Percentiles rank a stretch among this genome's conserved stretches.
Evolutionary conservation across 2,888 invertebrate genomes (phyloP).

Genomic region (Polietes domitor): DNA sequence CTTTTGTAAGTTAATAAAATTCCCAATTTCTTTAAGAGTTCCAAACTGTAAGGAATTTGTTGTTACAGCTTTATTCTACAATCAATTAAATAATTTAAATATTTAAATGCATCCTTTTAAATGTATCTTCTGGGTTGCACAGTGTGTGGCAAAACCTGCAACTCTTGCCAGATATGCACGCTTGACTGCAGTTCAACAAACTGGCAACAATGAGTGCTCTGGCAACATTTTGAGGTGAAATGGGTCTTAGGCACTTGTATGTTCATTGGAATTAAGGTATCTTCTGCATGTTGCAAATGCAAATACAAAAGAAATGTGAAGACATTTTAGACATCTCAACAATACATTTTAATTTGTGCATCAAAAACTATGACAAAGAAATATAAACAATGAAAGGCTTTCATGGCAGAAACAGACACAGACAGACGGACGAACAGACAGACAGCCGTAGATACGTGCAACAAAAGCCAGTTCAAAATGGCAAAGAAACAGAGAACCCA

Average conservation of each 20-base stretch:
- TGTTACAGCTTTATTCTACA: too few species aligned
- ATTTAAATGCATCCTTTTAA: neutral
- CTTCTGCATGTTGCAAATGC: neutral
- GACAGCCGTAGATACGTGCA: neutral
- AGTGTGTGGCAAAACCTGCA: neutral
- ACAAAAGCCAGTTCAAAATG: neutral
- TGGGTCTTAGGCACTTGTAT: neutral
- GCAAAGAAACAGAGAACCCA: neutral
- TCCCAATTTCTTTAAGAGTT: too few species aligned
- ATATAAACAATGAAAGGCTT: constrained; percentile 19
- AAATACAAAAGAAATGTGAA: constrained; percentile 44
- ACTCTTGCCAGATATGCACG: neutral
- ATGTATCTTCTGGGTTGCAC: neutral
- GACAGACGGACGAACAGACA: neutral
- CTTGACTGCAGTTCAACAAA: constrained; percentile 11
- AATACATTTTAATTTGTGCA: constrained; percentile 51
- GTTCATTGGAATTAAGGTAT: neutral
- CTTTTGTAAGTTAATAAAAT: too few species aligned
- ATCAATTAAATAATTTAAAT: too few species aligned
- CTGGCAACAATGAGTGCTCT: neutral
- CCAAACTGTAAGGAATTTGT: too few species aligned
- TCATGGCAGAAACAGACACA: neutral
- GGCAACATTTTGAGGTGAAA: constrained; percentile 8
- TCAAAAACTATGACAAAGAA: constrained; percentile 3
- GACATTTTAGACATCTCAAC: constrained; percentile 60